Evolutionary conservation across 2,797 vertebrate species (phyloP), one percentile per base, ranked within the genome.

Genomic region (Knipowitschia caucasica): DNA sequence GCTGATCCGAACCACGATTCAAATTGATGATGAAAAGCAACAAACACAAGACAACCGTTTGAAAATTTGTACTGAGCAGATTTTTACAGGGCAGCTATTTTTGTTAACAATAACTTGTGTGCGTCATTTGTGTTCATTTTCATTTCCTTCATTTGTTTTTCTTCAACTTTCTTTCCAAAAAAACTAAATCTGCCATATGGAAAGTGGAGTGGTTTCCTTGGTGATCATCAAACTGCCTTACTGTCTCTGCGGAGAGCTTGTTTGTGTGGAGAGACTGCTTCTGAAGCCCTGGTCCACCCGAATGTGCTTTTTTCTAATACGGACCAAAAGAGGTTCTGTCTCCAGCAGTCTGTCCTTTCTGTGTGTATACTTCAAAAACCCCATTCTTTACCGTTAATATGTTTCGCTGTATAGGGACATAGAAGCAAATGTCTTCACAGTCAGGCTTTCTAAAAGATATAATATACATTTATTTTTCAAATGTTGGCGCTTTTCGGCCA

Each of bases 301-400:
- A 88, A 90, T 85, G 85, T 89, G 83, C 82, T 77, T 89, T 90
- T 30, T 88, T 89, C 77, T 89, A 88, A 74, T 62, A 88, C 83
- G 86, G 83, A 85, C 82, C 77, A 75, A 87, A 82, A 71, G 51
- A 73, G 79, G 77, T 86, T 86, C 80, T 81, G 83, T 92, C 30
- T 91, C 90, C 90, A 90, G 90, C 89, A 89, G 90, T 89, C 91
- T 90, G 86, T 91, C 81, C 84, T 90, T 85, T 89, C 80, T 92
- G 83, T 92, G 81, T 92, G 85, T 93, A 88, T 74, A 68, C 69
- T 75, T 83, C 72, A 77, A 74, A 53, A 69, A 58, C 90, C 73
- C 79, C 63, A 9, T 81, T 64, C 57, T 73, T 81, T 83, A 69
- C 89, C 83, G 80, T 88, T 85, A 90, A 85, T 87, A 83, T 83